A percentile compares a stretch with the other conserved stretches of the same genome.
phyloP scores from a whole-genome alignment of 2,797 vertebrate genomes.

The Leptatherina wallacei region DNA sequence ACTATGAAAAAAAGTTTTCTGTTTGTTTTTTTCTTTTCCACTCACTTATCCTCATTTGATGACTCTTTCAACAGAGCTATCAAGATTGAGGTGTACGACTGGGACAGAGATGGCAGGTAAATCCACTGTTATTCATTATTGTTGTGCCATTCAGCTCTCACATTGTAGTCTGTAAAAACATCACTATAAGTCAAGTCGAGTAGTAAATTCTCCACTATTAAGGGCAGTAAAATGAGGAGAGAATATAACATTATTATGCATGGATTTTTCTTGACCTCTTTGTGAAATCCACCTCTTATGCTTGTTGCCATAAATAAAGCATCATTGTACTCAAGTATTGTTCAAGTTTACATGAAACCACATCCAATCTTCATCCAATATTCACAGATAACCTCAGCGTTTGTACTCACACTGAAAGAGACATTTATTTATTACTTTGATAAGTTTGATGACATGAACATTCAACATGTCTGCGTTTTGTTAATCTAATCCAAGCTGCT shows the following conservation, averaged over 20 bases:
- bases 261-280: no score
- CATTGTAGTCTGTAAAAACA: neutral
- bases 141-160: neutral
- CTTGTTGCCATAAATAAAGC: no score
- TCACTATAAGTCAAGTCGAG: neutral
- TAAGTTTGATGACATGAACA: conserved; percentile 18
- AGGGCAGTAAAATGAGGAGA: no score
- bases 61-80: conserved; percentile 83
- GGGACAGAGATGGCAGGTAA: conserved; percentile 93
- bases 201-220: neutral
- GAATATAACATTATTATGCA: no score
- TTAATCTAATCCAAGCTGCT: conserved; percentile 7
- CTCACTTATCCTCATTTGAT: conserved; percentile 6
- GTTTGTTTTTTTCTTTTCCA: no score
- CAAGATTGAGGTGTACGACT: conserved; percentile 91
- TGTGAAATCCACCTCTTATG: no score
- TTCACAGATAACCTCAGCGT: neutral
- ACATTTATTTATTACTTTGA: neutral
- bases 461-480: neutral
- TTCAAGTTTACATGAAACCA: no score
- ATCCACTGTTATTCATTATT: neutral
- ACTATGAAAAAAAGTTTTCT: no score
- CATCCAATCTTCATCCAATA: neutral
- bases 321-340: no score
- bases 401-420: neutral